Evolutionary conservation across 2,888 invertebrate genomes (phyloP), one percentile per base, ranked within the genome.

Genomic region (Mesorhabditis belari): DNA sequence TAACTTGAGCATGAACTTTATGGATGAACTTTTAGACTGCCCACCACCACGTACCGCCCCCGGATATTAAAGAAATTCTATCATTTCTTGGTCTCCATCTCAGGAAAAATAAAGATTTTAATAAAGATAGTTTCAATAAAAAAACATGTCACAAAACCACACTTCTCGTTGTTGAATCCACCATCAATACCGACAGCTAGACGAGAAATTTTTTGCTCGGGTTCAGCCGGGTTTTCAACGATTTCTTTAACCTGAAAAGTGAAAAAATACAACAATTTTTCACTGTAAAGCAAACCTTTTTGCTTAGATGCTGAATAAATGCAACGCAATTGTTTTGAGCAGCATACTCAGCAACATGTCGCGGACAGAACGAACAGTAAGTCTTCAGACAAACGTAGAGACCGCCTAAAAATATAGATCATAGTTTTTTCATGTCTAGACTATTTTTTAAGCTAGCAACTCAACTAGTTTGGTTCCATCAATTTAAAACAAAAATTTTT

Each of bases 171-270:
- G 56, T 51, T 89, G 82, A 95, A 95, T 4, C 95, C 95, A 6
- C 93, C 96, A 79, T 92, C 91, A 12, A 94, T 88, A n/a, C 93
- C 74, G 23, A 77, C 73, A 3, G 75, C 70, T 50, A 77, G 60
- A 56, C 71, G 72, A 3, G 67, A 68, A 52, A 75, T 67, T 61
- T 76, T 69, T n/a, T n/a, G 57, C 19, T 64, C 67, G 24, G 78
- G 71, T 55, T 71, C 54, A 64, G 29, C 69, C 65, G n/a, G 55
- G 49, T 5, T 50, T 49, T 27, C 54, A n/a, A 35, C 12, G 2
- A n/a, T n/a, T n/a, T n/a, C n/a, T n/a, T n/a, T n/a, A n/a, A n/a
- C n/a, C n/a, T n/a, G n/a, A n/a, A n/a, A n/a, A n/a, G n/a, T n/a
- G n/a, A n/a, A n/a, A n/a, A n/a, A n/a, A n/a, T 51, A 21, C 5